phyloP scores from a whole-genome alignment of 2,113 vertebrate genomes.

The Xenus cinereus region DNA sequence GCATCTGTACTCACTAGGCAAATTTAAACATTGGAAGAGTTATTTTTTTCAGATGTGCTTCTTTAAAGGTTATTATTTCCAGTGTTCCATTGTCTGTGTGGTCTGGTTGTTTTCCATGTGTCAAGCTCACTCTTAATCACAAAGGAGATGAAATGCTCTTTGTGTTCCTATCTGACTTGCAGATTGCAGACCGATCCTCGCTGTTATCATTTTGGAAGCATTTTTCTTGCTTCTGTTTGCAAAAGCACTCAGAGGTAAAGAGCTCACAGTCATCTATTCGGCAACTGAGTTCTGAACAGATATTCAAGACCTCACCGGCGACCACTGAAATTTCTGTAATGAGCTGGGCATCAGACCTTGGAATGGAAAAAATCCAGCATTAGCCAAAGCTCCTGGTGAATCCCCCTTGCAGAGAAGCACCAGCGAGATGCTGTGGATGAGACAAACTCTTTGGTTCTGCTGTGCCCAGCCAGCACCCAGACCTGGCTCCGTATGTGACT shows the following conservation, averaged over 20 bases:
- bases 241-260: neutral
- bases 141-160: conserved; percentile 45
- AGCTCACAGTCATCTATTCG: neutral
- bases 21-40: conserved; percentile 19
- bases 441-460: neutral
- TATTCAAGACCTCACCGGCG: rapidly evolving
- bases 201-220: neutral
- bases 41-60: conserved; percentile 38
- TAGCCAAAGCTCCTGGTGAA: neutral
- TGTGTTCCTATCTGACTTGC: conserved; percentile 37
- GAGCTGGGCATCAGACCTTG: neutral
- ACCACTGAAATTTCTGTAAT: neutral
- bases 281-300: neutral
- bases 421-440: neutral
- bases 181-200: conserved; percentile 19
- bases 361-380: neutral
- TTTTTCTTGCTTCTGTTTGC: conserved; percentile 4
- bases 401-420: neutral
- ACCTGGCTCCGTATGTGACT: neutral
- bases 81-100: conserved; percentile 44
- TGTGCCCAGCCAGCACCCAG: neutral
- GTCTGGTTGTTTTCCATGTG: conserved; percentile 38
- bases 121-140: conserved; percentile 40
- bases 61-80: conserved; percentile 57
- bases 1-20: conserved; percentile 17